Base-by-base conservation (phyloP, 1,140 invertebrate species). In the Aphelenchoides besseyi region DNA sequence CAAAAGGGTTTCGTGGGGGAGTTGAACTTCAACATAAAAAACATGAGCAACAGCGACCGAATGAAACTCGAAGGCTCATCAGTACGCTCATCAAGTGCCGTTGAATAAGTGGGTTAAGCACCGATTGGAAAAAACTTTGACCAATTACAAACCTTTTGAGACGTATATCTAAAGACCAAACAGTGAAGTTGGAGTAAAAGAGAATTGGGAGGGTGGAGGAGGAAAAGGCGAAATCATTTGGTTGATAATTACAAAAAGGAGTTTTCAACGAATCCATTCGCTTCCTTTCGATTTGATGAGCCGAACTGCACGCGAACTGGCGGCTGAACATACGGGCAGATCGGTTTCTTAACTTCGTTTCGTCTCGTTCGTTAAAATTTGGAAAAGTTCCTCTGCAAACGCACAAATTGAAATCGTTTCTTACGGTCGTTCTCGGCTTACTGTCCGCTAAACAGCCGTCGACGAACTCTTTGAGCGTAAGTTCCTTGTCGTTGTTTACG, bases 361-460 rank as follows among this genome's bases (percentile, higher is more conserved):
- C 3, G 35, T 37, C 57, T 83, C 81, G 48, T 83, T 83, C 9
- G 82, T 83, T 28, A 83, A 71, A 61, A 83, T 83, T 68, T 83
- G 82, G 81, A 83, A 83, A 36, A 83, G 82, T 53, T 83, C 81
- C 70, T 82, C 41, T 48, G 41, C 57, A 61, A 61, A 16, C 16
- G n/a, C 12, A 61, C 57, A 61, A 12, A 48, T n/a, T 12, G 57
- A 12, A 18, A 61, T 18, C 57, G 75, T 12, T 75, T 75, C 28
- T 95, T 87, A 92, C 95, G 94, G 87, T 94, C 94, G 68, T 92
- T 95, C 41, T n/a, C n/a, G 97, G 89, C 83, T 95, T 92, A 86
- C 95, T 94, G 85, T 99, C 96, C 85, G 97, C 93, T 80, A 98
- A 90, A 86, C 96, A 99, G 55, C 96, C 96, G 86, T 97, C 95